Conservation (phyloP, 2,888 invertebrate species). For the Ennomos quercinarius region DNA sequence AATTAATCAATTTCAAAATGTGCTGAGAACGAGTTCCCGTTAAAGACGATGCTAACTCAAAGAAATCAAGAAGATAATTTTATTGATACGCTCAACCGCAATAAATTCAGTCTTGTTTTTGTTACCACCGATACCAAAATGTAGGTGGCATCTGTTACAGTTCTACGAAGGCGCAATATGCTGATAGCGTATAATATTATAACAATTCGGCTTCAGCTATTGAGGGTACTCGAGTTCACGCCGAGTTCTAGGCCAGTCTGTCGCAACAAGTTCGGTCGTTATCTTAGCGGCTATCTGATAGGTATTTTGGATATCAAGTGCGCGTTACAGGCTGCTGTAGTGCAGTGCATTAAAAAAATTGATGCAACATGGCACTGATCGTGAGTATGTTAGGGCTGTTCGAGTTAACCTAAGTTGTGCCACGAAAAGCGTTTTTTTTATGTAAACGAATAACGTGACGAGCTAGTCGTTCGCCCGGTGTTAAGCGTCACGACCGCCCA, state of each 20-base stretch:
- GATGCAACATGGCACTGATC: too few species aligned
- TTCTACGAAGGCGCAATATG: constrained; percentile 32
- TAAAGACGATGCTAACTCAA: too few species aligned
- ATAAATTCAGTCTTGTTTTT: constrained; percentile 11
- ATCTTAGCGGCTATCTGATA: constrained; percentile 55
- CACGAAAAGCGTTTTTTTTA: too few species aligned
- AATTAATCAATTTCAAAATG: too few species aligned
- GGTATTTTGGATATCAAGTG: constrained; percentile 61
- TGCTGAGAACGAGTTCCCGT: too few species aligned
- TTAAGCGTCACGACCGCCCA: too few species aligned
- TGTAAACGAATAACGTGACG: too few species aligned
- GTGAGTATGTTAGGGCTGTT: too few species aligned
- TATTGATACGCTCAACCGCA: too few species aligned
- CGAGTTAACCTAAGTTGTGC: too few species aligned
- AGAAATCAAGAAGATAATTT: too few species aligned
- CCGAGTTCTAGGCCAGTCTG: constrained; percentile 78
- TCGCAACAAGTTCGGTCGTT: constrained; percentile 70
- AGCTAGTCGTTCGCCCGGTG: too few species aligned
- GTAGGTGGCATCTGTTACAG: constrained; percentile 22
- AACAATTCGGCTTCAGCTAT: constrained; percentile 62
- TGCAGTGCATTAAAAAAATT: not conserved
- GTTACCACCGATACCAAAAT: constrained; percentile 18
- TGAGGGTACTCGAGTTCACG: constrained; percentile 77
- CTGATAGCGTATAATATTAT: constrained; percentile 52
- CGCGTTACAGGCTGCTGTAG: constrained; percentile 38